Conservation (phyloP, 2,888 invertebrate species). For the Acleris literana region DNA sequence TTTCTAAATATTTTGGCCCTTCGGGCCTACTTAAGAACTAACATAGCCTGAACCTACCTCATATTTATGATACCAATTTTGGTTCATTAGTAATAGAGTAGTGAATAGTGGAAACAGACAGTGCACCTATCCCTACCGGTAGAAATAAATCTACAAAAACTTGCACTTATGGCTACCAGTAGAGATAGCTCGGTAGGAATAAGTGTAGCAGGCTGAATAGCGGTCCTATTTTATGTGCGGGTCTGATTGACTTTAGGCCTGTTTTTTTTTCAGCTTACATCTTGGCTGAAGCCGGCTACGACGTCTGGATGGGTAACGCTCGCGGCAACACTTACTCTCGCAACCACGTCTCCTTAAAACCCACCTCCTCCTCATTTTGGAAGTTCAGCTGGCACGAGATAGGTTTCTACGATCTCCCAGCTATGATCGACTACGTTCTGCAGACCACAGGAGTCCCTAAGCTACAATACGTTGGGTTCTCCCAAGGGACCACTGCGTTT, state of each 20-base stretch:
- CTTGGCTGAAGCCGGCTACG: slow-evolving; percentile 87
- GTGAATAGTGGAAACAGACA: too few species aligned
- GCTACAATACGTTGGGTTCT: slow-evolving; percentile 89
- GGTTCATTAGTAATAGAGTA: too few species aligned
- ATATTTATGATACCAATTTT: too few species aligned
- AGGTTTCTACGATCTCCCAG: slow-evolving; percentile 89
- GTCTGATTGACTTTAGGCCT: not conserved
- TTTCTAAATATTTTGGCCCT: too few species aligned
- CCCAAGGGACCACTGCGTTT: slow-evolving; percentile 86
- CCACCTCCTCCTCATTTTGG: slow-evolving; percentile 69
- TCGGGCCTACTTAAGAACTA: too few species aligned
- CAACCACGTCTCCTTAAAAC: slow-evolving; percentile 78
- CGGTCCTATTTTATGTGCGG: too few species aligned
- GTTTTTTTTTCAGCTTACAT: slow-evolving; percentile 82
- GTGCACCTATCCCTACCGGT: too few species aligned
- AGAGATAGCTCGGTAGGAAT: too few species aligned
- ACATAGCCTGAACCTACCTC: too few species aligned
- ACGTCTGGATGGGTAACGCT: slow-evolving; percentile 93
- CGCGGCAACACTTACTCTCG: slow-evolving; percentile 91
- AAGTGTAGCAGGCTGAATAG: too few species aligned
- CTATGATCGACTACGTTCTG: slow-evolving; percentile 87
- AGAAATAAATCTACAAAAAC: too few species aligned
- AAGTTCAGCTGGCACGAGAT: slow-evolving; percentile 90
- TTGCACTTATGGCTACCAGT: too few species aligned
- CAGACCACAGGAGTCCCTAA: slow-evolving; percentile 78